Evolutionary conservation across 1,140 invertebrate genomes (phyloP).

Genomic region (Dreissena polymorpha): DNA sequence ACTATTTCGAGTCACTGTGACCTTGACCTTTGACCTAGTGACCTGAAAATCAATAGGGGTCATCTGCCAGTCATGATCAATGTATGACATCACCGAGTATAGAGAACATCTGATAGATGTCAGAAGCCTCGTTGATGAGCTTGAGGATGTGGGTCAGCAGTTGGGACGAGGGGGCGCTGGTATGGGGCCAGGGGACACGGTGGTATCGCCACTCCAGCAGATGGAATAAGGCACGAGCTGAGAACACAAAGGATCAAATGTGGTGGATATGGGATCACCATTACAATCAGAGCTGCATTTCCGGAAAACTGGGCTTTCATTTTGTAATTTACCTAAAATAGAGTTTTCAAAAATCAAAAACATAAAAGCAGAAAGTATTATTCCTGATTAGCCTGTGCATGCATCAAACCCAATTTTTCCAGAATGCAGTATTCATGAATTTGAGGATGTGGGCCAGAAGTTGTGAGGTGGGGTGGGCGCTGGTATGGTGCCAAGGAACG

Average conservation of each 20-base stretch:
- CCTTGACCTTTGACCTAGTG: too few relatives aligned
- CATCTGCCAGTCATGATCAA: too few relatives aligned
- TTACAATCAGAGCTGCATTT: too few relatives aligned
- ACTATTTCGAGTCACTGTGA: too few relatives aligned
- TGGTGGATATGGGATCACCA: too few relatives aligned
- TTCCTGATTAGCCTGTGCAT: constrained; percentile 76
- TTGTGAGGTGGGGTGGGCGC: constrained; percentile 63
- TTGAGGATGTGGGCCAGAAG: constrained; percentile 76
- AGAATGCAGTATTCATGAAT: constrained; percentile 80
- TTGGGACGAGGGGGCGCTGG: constrained; percentile 62
- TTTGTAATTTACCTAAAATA: too few relatives aligned
- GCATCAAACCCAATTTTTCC: constrained; percentile 81
- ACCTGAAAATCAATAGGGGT: too few relatives aligned
- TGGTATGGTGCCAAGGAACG: constrained; percentile 77
- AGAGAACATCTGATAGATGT: constrained; percentile 81
- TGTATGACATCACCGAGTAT: constrained; percentile 74
- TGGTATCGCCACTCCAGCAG: constrained; percentile 79
- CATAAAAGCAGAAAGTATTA: too few relatives aligned
- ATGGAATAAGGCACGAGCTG: constrained; percentile 78
- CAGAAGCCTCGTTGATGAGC: constrained; percentile 80
- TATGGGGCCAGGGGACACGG: constrained; percentile 77
- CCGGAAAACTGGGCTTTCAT: too few relatives aligned
- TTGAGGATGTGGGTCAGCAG: constrained; percentile 76
- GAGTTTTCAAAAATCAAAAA: too few relatives aligned
- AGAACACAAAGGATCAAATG: too few relatives aligned